Evolutionary conservation across 2,797 vertebrate genomes (phyloP).

Genomic region (Bovichtus diacanthus): DNA sequence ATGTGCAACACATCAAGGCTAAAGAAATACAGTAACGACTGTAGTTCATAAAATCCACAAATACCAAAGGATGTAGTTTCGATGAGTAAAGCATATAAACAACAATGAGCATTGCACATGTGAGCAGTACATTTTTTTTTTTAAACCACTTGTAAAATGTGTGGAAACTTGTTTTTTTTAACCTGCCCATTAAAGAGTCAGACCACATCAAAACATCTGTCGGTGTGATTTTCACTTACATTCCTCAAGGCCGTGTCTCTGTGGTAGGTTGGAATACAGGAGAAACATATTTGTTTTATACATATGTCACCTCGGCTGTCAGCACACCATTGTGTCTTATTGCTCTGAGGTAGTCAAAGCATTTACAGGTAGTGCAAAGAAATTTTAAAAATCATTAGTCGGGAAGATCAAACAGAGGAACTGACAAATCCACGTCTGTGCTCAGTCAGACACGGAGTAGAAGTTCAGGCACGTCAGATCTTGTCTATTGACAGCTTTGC

Average conservation of each 20-base stretch:
- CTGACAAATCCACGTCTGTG: slow-evolving; percentile 39
- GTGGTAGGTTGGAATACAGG: not conserved
- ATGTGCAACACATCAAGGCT: not conserved
- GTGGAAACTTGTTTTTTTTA: too few species aligned
- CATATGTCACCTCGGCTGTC: slow-evolving; percentile 27
- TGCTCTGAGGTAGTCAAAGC: slow-evolving; percentile 24
- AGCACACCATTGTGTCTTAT: slow-evolving; percentile 38
- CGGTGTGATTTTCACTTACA: not conserved
- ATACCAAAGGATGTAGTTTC: not conserved
- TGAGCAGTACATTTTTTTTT: too few species aligned
- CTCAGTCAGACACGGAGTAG: slow-evolving; percentile 28
- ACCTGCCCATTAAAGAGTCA: not conserved
- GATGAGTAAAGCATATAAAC: not conserved
- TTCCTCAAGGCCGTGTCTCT: slow-evolving; percentile 24
- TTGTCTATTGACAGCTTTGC: slow-evolving; percentile 46
- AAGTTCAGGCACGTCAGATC: slow-evolving; percentile 61
- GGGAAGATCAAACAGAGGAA: slow-evolving; percentile 30
- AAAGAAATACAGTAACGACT: not conserved
- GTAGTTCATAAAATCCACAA: not conserved
- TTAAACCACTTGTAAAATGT: too few species aligned
- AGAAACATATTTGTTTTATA: slow-evolving; percentile 7
- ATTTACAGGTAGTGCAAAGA: slow-evolving; percentile 32
- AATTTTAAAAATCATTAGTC: slow-evolving; percentile 48
- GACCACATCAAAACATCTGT: slow-evolving; percentile 11
- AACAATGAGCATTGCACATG: not conserved